Conservation (phyloP, 2,797 vertebrate genomes). For the Gephyroberyx darwinii region DNA sequence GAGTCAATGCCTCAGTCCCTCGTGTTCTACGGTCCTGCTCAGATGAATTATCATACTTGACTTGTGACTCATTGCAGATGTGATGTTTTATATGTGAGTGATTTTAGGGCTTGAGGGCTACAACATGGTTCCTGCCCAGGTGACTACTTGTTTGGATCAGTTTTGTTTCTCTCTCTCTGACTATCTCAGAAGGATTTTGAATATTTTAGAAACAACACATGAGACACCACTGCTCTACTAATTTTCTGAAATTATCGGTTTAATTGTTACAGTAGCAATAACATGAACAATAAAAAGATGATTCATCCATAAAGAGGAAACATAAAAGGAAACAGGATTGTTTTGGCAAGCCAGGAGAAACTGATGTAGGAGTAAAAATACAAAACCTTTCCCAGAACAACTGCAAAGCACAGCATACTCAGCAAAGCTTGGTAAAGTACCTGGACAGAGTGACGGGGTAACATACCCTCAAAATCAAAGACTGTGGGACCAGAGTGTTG, state of each 20-base stretch:
- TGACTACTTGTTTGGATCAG: slow-evolving; percentile 37
- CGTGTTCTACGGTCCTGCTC: slow-evolving; percentile 11
- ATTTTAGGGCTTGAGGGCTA: slow-evolving; percentile 1
- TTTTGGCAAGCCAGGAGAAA: slow-evolving; percentile 50
- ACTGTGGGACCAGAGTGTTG: slow-evolving; percentile 39
- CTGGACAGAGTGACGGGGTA: slow-evolving; percentile 57
- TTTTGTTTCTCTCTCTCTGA: slow-evolving; percentile 27
- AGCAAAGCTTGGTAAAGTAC: slow-evolving; percentile 73
- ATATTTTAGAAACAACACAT: slow-evolving; percentile 35
- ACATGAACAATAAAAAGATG: slow-evolving; percentile 17
- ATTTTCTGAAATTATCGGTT: slow-evolving; percentile 10
- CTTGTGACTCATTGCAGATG: slow-evolving; percentile 48
- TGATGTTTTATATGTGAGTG: not conserved
- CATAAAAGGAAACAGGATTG: slow-evolving; percentile 5
- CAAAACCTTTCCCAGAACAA: slow-evolving; percentile 64
- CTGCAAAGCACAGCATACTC: slow-evolving; percentile 49
- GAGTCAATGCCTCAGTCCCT: slow-evolving; percentile 58
- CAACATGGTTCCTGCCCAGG: slow-evolving; percentile 17
- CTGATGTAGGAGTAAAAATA: slow-evolving; percentile 54
- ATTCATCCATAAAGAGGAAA: slow-evolving; percentile 33
- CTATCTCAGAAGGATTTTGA: slow-evolving; percentile 35
- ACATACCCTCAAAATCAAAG: slow-evolving; percentile 68
- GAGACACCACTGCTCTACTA: not conserved
- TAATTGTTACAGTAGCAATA: slow-evolving; percentile 37
- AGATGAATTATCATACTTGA: slow-evolving; percentile 46